Evolutionary conservation across 2,113 vertebrate species (phyloP).

Genomic region (Picathartes gymnocephalus): DNA sequence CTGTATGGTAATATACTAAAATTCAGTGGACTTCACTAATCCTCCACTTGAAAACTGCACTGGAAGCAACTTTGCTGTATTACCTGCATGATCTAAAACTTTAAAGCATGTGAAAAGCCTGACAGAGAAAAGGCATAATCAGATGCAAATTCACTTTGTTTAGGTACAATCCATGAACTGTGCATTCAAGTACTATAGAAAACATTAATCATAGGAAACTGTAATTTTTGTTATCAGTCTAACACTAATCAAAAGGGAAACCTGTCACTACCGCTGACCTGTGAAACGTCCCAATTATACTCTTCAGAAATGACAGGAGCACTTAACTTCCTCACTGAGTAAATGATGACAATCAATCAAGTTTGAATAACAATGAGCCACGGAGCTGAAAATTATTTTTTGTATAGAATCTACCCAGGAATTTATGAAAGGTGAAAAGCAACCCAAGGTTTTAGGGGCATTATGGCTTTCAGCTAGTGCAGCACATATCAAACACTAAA

Average conservation of each 20-base stretch:
- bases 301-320: conserved; percentile 89
- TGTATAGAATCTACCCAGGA: conserved; percentile 87
- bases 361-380: conserved; percentile 90
- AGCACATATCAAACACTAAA: conserved; percentile 84
- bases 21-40: background rate
- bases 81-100: conserved; percentile 30
- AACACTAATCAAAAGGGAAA: conserved; percentile 95
- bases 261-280: conserved; percentile 88
- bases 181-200: conserved; percentile 64
- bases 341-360: conserved; percentile 92
- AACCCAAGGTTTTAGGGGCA: conserved; percentile 86
- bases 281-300: conserved; percentile 93
- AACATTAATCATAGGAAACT: conserved; percentile 84
- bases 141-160: conserved; percentile 79
- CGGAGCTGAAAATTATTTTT: conserved; percentile 90
- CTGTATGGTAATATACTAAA: background rate
- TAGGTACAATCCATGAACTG: conserved; percentile 63
- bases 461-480: conserved; percentile 67
- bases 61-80: background rate
- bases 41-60: background rate
- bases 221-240: conserved; percentile 91
- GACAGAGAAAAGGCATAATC: conserved; percentile 53
- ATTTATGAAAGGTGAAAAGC: conserved; percentile 95
- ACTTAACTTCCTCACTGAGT: conserved; percentile 88
- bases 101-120: background rate